Evolutionary conservation across 2,888 invertebrate genomes (phyloP).

Genomic region (Taenaris catops): DNA sequence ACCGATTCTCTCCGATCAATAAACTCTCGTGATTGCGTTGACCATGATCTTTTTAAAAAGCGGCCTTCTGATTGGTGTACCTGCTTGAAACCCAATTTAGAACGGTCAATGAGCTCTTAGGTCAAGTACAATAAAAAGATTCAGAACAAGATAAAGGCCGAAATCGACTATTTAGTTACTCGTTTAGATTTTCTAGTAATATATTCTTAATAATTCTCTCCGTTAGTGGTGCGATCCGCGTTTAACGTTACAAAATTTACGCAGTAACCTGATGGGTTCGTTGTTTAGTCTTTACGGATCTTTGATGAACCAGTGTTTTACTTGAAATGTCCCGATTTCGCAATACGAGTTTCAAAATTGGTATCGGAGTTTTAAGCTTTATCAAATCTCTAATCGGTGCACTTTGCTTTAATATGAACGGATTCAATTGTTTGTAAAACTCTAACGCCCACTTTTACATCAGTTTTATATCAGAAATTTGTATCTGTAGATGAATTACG

Average conservation of each 20-base stretch:
- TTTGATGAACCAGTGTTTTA: conserved; percentile 9
- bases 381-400: conserved; percentile 4
- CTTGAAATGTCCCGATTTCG: conserved; percentile 1
- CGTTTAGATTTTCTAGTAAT: not conserved
- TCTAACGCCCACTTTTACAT: conserved; percentile 4
- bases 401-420: conserved; percentile 4
- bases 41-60: too few relatives aligned
- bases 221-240: too few relatives aligned
- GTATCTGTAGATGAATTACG: conserved; percentile 6
- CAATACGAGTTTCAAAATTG: conserved; percentile 10
- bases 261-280: too few relatives aligned
- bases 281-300: too few relatives aligned
- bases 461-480: conserved; percentile 3
- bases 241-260: too few relatives aligned
- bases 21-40: too few relatives aligned
- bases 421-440: conserved; percentile 7
- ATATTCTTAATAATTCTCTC: not conserved
- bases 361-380: conserved; percentile 5
- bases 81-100: not conserved
- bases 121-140: not conserved
- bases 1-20: too few relatives aligned
- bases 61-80: too few relatives aligned
- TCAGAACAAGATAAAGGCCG: not conserved
- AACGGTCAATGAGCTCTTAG: conserved; percentile 4
- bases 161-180: not conserved